Evolutionary conservation across 2,113 vertebrate genomes (phyloP), one percentile per base, ranked within the genome.

Genomic region (Orycteropus afer): DNA sequence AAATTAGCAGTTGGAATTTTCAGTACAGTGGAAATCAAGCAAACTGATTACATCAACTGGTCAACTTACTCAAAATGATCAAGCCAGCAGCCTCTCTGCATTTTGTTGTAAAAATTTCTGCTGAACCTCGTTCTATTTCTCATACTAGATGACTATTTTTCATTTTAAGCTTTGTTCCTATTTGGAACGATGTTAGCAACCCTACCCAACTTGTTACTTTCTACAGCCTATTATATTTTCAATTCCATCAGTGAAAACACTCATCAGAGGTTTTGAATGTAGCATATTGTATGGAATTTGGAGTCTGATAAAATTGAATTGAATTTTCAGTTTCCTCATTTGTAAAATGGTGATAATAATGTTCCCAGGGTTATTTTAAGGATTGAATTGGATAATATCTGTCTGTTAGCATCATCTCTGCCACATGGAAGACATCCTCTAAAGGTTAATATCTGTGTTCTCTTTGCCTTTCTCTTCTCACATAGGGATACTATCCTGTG

Each of bases 1-100:
- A 76, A 90, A 55, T 14, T 29, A 81, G 7, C 40, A 20, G 5
- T 81, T 95, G 37, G 34, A 87, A 42, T 94, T 85, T 73, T 96
- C 27, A 91, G 27, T 47, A 76, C 4, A 76, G 25, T 95, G 65
- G 71, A 87, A 92, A 88, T 82, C 42, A 69, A 91, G 32, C 13
- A 82, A 91, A 65, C 3, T 91, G 42, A 53, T 89, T 67, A 34
- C 4, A n/a, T 55, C 7, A 55, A 14, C 32, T 78, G 18, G 17
- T 78, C 37, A n/a, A 74, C 7, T 47, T 94, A 2, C 17, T 91
- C 18, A 53, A 22, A 93, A 87, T 74, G 40, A 83, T 89, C 23
- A 93, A 83, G 37, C 4, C 42, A 86, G 27, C 11, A 71, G 34
- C 11, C 63, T 92, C 7, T 80, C 9, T 86, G 7, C 45, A 49